Evolutionary conservation across 2,888 invertebrate genomes (phyloP), one percentile per base, ranked within the genome.

Genomic region (Melieria omissa): DNA sequence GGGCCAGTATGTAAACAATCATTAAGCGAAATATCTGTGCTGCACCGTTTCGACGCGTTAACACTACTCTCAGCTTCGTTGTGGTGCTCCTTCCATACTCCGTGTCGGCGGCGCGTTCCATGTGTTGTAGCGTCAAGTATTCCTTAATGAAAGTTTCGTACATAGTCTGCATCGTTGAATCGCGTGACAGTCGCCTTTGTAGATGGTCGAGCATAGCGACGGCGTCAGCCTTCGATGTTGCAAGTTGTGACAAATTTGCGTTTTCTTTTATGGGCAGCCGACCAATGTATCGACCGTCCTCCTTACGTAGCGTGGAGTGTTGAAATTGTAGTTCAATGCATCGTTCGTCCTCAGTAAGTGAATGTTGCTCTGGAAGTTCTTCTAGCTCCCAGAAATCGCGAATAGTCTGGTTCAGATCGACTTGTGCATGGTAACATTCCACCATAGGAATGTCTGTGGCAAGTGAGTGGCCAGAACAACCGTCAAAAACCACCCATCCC

Each of bases 381-480:
- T 70, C 70, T 4, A 70, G 9, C 44, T 70, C 65, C 65, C 65
- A 70, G 42, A 70, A 70, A n/a, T 55, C 47, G 6, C 70, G 70
- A 6, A 65, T 16, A 3, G 41, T 41, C 5, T 60, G 58, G 29
- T 70, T 65, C 8, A 70, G 9, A 10, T 65, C 65, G 10, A 70
- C 16, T 55, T 60, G 57, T 5, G 55, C 41, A 42, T 41, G n/a
- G 46, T 63, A 46, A 45, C 58, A 55, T 10, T 47, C 44, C 3
- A 44, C 12, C 16, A 9, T 14, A 29, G 12, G 14, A 10, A 47
- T 10, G 46, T 47, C 47, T 29, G 45, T 10, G 10, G 44, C 12
- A 7, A 16, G 14, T 10, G 12, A 12, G 9, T 60, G 60, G 29
- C 44, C 12, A 7, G 60, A 60, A 29, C 29, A 29, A 29, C 4